Evolutionary conservation across 2,888 invertebrate species (phyloP), one percentile per base, ranked within the genome.

Genomic region (Cephus pygmeus): DNA sequence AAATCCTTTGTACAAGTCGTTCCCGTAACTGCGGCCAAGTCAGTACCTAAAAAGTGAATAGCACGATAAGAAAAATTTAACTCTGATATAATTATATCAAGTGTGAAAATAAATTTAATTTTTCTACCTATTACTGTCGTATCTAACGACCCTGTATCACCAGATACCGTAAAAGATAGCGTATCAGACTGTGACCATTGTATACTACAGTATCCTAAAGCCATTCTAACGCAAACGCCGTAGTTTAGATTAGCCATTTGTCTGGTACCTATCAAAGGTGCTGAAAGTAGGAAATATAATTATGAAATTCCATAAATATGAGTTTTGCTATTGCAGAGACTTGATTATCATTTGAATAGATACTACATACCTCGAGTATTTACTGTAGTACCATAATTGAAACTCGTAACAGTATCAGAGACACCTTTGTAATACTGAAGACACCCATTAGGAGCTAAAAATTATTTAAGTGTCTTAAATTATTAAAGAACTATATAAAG

Each of bases 201-300:
- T 79, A 97, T 96, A 34, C 93, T 92, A 87, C 97, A 97, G 88
- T 93, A 95, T 15, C 96, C 96, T 0, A 95, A 93, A 75, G 93
- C 94, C 94, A 95, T 95, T 85, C 94, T 92, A 33, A 97, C 93
- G 85, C 97, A 97, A 76, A 96, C 94, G 6, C 96, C 96, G 88
- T 97, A 97, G 90, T 95, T 94, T 81, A 94, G 92, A 88, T 95
- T 95, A 2, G 93, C 94, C 78, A 97, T 92, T 90, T 97, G 95
- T 40, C 97, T 92, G 0, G 96, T 95, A 1, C 96, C 96, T 77
- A 92, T 88, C 12, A 92, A 88, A 73, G 85, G 85, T 11, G 80
- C 83, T 85, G 36, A 35, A 56, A 56, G 2, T 9, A 11, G 31
- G 69, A 68, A 71, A 71, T 71, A 34, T 31, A 30, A 33, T 33